Evolutionary conservation across 2,797 vertebrate species (phyloP).

Genomic region (Vespertilio murinus): DNA sequence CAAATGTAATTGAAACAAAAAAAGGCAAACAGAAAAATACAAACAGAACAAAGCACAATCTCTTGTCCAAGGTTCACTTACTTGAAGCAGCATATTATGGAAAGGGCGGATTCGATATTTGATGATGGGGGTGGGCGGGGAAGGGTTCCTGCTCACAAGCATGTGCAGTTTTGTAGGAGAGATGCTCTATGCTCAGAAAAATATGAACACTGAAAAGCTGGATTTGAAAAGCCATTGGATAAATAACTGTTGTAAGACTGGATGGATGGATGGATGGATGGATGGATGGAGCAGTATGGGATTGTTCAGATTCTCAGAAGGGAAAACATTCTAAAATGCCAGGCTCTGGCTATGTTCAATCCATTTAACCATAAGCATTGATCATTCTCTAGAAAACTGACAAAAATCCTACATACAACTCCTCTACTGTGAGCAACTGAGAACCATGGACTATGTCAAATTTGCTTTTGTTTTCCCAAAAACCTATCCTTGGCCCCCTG

Average conservation of each 20-base stretch:
- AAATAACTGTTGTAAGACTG: neutral
- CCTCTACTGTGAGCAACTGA: neutral
- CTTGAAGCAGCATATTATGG: neutral
- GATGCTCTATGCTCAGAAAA: neutral
- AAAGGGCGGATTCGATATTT: neutral
- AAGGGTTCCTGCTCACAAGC: neutral
- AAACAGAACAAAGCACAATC: neutral
- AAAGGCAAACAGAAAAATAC: neutral
- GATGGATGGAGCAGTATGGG: too few relatives aligned
- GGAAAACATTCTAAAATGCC: neutral
- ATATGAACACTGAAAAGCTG: neutral
- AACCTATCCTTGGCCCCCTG: neutral
- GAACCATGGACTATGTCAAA: neutral
- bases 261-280: neutral
- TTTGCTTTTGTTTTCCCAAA: slow-evolving; percentile 5
- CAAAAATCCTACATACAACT: neutral
- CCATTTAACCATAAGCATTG: neutral
- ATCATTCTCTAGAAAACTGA: neutral
- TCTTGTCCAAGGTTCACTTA: neutral
- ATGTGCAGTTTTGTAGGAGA: neutral
- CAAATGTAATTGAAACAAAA: neutral
- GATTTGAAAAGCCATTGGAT: neutral
- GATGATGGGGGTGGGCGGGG: accelerated
- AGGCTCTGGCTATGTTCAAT: neutral
- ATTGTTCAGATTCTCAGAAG: neutral